A percentile compares a stretch with the other conserved stretches of the same genome.
Evolutionary conservation across 2,113 vertebrate genomes (phyloP).

Genomic region (Pseudopipra pipra): DNA sequence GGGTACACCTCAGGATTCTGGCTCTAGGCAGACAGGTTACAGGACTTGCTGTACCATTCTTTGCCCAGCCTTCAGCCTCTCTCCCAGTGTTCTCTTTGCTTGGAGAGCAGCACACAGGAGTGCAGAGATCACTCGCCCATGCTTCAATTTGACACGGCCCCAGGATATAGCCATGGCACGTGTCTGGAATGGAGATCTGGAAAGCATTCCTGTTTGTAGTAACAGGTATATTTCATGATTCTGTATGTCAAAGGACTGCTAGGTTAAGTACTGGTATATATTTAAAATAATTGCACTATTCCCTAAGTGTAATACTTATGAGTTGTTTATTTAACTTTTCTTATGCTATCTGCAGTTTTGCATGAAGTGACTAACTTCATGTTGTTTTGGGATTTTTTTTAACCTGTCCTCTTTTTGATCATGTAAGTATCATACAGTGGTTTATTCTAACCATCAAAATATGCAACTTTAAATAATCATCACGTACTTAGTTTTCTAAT

Average conservation of each 20-base stretch:
- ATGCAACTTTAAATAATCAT: neutral
- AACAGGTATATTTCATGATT: neutral
- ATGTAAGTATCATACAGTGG: fast-evolving
- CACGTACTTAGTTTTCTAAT: neutral
- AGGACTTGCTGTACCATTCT: neutral
- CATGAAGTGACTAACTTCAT: neutral
- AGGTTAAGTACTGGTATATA: neutral
- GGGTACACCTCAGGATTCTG: neutral
- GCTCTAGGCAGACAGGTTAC: neutral
- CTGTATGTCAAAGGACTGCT: neutral
- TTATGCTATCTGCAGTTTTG: neutral
- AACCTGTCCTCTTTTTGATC: neutral
- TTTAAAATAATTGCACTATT: neutral
- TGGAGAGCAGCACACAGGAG: neutral
- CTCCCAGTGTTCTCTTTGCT: neutral
- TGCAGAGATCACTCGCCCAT: neutral
- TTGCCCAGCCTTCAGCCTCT: neutral
- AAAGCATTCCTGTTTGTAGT: neutral
- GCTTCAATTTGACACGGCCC: neutral
- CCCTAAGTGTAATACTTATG: neutral
- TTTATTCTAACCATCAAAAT: neutral
- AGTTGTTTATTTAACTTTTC: neutral
- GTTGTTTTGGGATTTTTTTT: neutral
- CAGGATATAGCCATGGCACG: neutral
- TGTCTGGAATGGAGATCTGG: neutral